Conservation (phyloP, 30 jellyfish, hydroid and myxozoan species). For the Hydractinia symbiolongicarpus region DNA sequence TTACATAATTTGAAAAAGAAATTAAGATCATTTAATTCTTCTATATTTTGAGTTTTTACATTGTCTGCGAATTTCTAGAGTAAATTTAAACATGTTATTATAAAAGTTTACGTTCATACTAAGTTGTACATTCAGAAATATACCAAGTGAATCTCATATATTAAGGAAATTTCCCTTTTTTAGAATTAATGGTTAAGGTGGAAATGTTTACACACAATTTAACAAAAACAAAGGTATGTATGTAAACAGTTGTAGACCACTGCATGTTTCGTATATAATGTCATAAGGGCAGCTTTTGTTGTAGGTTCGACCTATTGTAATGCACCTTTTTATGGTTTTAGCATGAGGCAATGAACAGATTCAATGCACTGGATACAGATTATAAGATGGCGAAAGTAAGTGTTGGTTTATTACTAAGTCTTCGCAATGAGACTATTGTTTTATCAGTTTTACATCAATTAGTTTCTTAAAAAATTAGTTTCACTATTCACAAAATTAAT, state of each 20-base stretch:
- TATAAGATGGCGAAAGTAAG: constrained; percentile 79
- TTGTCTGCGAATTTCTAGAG: no score
- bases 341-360: constrained; percentile 82
- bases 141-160: no score
- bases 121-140: no score
- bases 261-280: background rate
- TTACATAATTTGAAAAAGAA: background rate
- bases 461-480: no score
- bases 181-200: constrained; percentile 52
- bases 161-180: background rate
- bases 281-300: background rate
- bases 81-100: no score
- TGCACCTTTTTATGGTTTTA: background rate
- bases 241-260: background rate
- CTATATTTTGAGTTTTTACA: background rate
- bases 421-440: no score
- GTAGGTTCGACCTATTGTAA: background rate
- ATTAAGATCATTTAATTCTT: background rate
- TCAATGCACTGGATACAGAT: constrained; percentile 83
- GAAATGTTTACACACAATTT: constrained; percentile 47
- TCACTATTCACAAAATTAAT: no score
- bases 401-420: background rate
- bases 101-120: no score
- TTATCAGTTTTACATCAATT: no score
- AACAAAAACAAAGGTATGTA: constrained; percentile 55